phyloP scores from a whole-genome alignment of 2,888 invertebrate species.

The Syrista parreyssii region DNA sequence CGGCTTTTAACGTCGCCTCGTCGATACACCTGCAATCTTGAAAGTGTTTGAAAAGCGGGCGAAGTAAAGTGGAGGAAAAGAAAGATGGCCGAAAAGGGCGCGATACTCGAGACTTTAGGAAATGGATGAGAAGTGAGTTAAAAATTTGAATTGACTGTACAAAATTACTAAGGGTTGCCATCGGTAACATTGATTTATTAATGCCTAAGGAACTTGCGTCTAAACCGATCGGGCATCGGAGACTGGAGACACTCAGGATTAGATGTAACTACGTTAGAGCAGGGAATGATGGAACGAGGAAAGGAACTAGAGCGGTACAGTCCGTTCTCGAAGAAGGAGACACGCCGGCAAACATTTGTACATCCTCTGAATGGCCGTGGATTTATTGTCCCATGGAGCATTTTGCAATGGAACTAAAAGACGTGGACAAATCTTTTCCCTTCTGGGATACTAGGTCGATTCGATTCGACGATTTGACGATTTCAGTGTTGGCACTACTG shows the following conservation, averaged over 20 bases:
- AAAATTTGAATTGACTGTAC: no score
- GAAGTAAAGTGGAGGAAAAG: not conserved
- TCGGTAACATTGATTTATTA: no score
- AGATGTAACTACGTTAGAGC: not conserved
- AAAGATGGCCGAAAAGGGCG: not conserved
- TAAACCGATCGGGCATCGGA: no score
- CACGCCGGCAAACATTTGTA: slow-evolving; percentile 30
- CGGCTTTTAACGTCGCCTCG: slow-evolving; percentile 38
- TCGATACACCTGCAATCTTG: slow-evolving; percentile 19
- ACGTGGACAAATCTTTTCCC: slow-evolving; percentile 23
- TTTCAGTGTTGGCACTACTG: slow-evolving; percentile 41
- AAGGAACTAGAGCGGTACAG: no score
- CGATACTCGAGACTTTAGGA: not conserved
- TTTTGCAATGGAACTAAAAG: not conserved
- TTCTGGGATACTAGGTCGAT: slow-evolving; percentile 29
- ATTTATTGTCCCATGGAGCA: slow-evolving; percentile 11
- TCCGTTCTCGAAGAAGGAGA: slow-evolving; percentile 11
- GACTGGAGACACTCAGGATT: no score
- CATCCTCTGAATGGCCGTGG: slow-evolving; percentile 17
- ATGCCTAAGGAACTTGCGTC: no score
- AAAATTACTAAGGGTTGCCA: no score
- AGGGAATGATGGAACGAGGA: no score
- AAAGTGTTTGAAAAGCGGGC: not conserved
- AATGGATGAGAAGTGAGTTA: no score
- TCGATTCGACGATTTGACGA: slow-evolving; percentile 40